phyloP scores from a whole-genome alignment of 2,113 vertebrate species.

The Hyperopisus bebe region DNA sequence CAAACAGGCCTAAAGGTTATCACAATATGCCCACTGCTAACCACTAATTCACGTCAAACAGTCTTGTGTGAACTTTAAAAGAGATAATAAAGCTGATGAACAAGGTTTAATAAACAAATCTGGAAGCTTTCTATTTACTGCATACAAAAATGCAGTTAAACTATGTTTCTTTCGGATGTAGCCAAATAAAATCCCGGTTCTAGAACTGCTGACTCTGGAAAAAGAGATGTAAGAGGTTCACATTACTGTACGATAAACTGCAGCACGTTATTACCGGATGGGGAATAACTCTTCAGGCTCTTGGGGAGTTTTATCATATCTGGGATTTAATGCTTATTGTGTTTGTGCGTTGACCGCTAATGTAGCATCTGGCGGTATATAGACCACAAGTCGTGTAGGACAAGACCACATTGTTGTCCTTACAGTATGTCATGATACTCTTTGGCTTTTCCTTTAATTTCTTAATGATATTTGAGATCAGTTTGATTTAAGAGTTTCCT shows the following conservation, averaged over 20 bases:
- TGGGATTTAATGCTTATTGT: background rate
- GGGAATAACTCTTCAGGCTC: background rate
- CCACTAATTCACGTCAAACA: background rate
- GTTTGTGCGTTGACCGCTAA: background rate
- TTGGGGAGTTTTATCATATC: background rate
- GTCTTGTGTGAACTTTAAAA: background rate
- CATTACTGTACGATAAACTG: background rate
- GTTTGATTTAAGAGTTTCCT: slow-evolving; percentile 8
- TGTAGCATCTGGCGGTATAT: background rate
- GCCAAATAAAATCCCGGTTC: background rate
- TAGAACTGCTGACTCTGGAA: background rate
- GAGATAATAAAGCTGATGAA: background rate
- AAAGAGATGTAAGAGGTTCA: background rate
- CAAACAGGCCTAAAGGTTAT: background rate
- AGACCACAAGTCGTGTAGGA: background rate
- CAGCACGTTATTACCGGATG: background rate
- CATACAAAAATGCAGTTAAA: background rate
- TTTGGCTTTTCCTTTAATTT: background rate
- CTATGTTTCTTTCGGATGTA: background rate
- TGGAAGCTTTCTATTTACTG: background rate
- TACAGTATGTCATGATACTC: background rate
- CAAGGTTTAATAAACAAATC: background rate
- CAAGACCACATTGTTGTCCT: background rate
- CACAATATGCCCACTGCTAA: background rate
- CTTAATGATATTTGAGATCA: background rate